These are phyloP conservation scores for Reticulitermes speratus DNA, from an alignment of 1,140 invertebrate genomes.

Conservation along the genomic window DNA sequence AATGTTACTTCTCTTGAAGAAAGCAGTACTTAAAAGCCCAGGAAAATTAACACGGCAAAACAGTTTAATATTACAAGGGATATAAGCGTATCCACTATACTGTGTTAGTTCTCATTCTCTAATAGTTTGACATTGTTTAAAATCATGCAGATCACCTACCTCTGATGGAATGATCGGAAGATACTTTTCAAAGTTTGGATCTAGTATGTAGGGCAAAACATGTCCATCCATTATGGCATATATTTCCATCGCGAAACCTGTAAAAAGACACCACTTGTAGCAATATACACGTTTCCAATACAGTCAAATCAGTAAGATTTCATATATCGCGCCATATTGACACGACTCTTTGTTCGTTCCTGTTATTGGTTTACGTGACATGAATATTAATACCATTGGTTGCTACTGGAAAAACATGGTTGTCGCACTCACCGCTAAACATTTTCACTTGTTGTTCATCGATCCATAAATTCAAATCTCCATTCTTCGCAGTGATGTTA, in stretches of 20 bases:
- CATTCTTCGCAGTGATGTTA: constrained; percentile 37
- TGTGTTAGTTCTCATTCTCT: too few relatives aligned
- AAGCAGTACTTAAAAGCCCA: too few relatives aligned
- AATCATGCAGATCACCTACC: constrained; percentile 53
- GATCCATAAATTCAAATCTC: constrained; percentile 82
- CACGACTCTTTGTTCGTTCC: constrained; percentile 6
- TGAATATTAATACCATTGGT: constrained; percentile 32
- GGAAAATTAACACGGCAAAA: too few relatives aligned
- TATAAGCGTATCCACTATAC: too few relatives aligned
- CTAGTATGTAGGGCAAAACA: constrained; percentile 79
- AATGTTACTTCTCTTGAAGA: too few relatives aligned
- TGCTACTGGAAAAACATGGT: not conserved
- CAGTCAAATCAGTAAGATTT: not conserved
- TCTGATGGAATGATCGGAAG: constrained; percentile 87
- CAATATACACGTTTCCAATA: not conserved
- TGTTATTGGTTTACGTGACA: constrained; percentile 4
- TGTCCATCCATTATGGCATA: constrained; percentile 83
- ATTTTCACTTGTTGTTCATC: constrained; percentile 85
- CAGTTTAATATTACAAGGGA: too few relatives aligned
- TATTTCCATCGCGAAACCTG: constrained; percentile 83
- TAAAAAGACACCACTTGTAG: constrained; percentile 39
- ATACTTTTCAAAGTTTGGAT: constrained; percentile 86
- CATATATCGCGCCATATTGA: not conserved
- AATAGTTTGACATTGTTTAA: not conserved
- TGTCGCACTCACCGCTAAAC: constrained; percentile 72